Conservation (phyloP, 2,888 invertebrate species). For the Ochropleura plecta region DNA sequence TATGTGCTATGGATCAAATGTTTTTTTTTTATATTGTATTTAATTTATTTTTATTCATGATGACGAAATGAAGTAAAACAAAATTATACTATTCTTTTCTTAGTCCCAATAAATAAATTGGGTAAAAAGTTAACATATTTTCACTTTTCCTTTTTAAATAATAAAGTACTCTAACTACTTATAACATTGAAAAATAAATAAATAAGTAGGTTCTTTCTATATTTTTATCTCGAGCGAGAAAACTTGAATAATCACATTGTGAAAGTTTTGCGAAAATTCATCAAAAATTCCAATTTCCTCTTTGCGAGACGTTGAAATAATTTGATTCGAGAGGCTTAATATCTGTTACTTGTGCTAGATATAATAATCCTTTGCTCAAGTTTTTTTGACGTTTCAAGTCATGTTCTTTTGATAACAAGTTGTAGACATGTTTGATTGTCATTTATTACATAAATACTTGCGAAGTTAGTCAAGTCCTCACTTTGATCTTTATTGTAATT, state of each 20-base stretch:
- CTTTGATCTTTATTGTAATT: conserved; percentile 26
- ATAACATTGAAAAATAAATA: not conserved
- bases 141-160: not conserved
- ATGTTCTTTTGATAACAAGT: conserved; percentile 26
- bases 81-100: too few relatives aligned
- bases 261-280: conserved; percentile 42
- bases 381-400: conserved; percentile 6
- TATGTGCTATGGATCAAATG: not conserved
- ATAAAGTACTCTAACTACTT: not conserved
- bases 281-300: conserved; percentile 52
- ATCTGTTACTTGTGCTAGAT: conserved; percentile 16
- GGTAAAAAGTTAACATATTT: too few relatives aligned
- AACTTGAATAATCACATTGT: conserved; percentile 24
- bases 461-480: conserved; percentile 5
- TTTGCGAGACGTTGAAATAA: conserved; percentile 31
- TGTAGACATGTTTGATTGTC: conserved; percentile 26
- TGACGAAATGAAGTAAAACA: not conserved
- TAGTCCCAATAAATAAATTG: too few relatives aligned
- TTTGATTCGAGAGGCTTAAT: conserved; percentile 25
- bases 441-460: conserved; percentile 31
- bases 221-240: conserved; percentile 12
- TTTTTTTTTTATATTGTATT: not conserved
- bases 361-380: conserved; percentile 42
- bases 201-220: conserved; percentile 5
- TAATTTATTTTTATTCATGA: not conserved